Conservation (phyloP, 2,797 vertebrate genomes). For the Crocodylus rhombifer region DNA sequence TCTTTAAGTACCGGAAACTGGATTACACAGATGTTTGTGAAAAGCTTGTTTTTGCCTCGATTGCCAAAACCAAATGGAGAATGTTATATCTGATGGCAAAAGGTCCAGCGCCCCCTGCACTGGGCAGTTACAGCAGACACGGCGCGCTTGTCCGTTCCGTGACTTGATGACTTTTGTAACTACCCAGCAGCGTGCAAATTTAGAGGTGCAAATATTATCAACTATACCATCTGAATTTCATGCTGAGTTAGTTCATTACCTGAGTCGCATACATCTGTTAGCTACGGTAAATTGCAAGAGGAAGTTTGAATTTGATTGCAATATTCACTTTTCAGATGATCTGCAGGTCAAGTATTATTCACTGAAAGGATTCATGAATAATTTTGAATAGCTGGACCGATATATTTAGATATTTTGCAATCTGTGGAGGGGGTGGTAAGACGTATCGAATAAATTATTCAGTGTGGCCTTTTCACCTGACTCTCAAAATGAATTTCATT, state of each 20-base stretch:
- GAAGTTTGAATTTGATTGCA: conserved; percentile 43
- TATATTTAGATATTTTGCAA: conserved; percentile 47
- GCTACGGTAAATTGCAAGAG: conserved; percentile 33
- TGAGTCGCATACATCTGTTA: neutral
- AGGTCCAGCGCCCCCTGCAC: neutral
- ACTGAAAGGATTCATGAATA: conserved; percentile 38
- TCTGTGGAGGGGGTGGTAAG: conserved; percentile 12
- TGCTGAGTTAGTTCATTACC: conserved; percentile 3
- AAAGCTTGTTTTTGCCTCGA: neutral
- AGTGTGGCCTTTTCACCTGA: conserved; percentile 2
- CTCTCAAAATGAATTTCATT: conserved; percentile 31
- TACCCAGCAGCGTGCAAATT: neutral
- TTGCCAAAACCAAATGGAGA: neutral
- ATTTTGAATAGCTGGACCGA: conserved; percentile 41
- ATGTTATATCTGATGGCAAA: neutral
- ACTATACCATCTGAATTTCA: neutral
- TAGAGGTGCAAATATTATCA: conserved; percentile 22
- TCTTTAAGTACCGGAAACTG: fast-evolving
- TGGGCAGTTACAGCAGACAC: neutral
- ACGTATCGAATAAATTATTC: conserved; percentile 15
- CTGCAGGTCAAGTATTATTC: conserved; percentile 33
- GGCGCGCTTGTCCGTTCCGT: neutral
- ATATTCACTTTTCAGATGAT: conserved; percentile 31
- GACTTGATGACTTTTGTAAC: conserved; percentile 15
- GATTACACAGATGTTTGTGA: fast-evolving